These are phyloP conservation scores for Pseudopipra pipra DNA, from an alignment of 2,113 vertebrate genomes.

Conservation along the genomic window DNA sequence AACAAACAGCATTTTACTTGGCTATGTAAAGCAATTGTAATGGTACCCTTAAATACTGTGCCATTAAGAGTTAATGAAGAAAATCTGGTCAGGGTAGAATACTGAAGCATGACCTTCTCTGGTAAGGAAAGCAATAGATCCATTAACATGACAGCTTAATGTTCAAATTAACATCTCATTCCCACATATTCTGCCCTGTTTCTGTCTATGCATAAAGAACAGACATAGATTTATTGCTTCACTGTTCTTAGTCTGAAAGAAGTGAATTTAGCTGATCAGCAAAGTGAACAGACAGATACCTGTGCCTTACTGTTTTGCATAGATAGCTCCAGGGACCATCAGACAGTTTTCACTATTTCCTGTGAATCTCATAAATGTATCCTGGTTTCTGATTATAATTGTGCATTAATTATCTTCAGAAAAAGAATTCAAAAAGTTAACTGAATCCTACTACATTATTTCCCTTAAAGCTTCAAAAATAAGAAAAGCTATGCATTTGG, in stretches of 20 bases:
- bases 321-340: not conserved
- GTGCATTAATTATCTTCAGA: not conserved
- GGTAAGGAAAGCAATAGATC: not conserved
- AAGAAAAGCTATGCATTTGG: not conserved
- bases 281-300: not conserved
- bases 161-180: conserved; percentile 27
- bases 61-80: not conserved
- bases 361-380: not conserved
- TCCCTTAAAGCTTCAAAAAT: not conserved
- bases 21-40: not conserved
- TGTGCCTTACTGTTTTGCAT: not conserved
- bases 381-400: not conserved
- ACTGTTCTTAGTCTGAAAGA: not conserved
- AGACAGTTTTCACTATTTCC: not conserved
- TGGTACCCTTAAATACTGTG: not conserved
- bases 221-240: not conserved
- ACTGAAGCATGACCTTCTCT: not conserved
- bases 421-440: not conserved
- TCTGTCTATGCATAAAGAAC: conserved; percentile 20
- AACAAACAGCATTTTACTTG: not conserved
- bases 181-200: not conserved
- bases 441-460: not conserved
- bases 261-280: not conserved
- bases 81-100: not conserved
- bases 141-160: conserved; percentile 13